phyloP scores from a whole-genome alignment of 2,113 vertebrate genomes.

The Petroica traversi region DNA sequence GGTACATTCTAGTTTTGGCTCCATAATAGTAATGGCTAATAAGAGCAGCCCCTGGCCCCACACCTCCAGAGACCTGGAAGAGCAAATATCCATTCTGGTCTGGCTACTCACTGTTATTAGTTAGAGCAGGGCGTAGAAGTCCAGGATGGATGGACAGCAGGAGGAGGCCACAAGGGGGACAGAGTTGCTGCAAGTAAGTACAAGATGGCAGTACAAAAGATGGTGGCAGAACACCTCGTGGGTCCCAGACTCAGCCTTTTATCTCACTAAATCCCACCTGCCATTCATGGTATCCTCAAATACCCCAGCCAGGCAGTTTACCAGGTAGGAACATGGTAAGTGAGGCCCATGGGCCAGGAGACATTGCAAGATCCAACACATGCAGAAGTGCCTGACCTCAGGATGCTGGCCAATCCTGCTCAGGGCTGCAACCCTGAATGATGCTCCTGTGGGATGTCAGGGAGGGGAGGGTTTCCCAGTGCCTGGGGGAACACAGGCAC shows the following conservation, averaged over 20 bases:
- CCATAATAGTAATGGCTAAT: neutral
- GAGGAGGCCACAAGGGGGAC: neutral
- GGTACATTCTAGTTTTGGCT: rapidly evolving
- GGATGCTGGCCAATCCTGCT: neutral
- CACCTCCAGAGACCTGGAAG: neutral
- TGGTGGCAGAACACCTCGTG: neutral
- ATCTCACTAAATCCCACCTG: neutral
- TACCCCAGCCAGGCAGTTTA: neutral
- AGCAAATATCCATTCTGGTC: neutral
- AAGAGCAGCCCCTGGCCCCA: neutral
- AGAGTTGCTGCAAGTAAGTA: neutral
- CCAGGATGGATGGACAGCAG: rapidly evolving
- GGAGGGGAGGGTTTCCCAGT: neutral
- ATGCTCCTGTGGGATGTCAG: neutral
- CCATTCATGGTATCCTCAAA: neutral
- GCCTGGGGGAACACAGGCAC: neutral
- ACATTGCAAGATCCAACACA: neutral
- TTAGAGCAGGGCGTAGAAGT: neutral
- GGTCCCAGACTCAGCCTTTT: neutral
- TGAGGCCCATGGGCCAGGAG: neutral
- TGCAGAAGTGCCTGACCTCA: neutral
- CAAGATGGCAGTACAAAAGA: neutral
- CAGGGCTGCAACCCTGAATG: neutral
- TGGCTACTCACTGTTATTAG: neutral
- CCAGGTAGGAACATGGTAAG: rapidly evolving